These are phyloP conservation scores for Lapara coniferarum DNA, from an alignment of 2,888 invertebrate species.

Conservation along the genomic window DNA sequence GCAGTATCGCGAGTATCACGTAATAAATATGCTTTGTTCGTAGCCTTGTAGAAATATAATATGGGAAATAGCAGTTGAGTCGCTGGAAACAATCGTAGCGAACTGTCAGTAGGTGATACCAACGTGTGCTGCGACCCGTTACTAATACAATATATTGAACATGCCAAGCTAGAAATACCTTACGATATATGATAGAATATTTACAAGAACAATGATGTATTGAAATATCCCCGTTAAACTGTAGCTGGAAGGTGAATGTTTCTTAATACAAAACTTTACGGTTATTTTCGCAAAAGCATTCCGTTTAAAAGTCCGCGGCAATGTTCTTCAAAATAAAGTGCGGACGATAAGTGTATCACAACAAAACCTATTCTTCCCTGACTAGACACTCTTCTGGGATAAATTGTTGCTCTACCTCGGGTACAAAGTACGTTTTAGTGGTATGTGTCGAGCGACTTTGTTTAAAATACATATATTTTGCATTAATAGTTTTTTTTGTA, in stretches of 20 bases:
- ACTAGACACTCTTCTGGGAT: not conserved
- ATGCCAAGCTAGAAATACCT: constrained; percentile 47
- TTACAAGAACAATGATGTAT: constrained; percentile 7
- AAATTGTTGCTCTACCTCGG: not conserved
- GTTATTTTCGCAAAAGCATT: constrained; percentile 13
- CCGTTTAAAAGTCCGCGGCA: constrained; percentile 9
- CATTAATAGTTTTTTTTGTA: not conserved
- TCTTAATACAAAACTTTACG: not conserved
- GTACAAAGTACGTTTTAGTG: constrained; percentile 17
- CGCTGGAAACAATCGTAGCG: constrained; percentile 48
- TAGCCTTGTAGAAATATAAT: constrained; percentile 25
- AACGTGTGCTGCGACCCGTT: constrained; percentile 58
- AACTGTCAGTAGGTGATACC: constrained; percentile 48
- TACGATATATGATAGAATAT: constrained; percentile 31
- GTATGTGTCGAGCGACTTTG: not conserved
- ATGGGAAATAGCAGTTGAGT: constrained; percentile 34
- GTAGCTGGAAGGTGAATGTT: not conserved
- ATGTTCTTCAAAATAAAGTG: constrained; percentile 18
- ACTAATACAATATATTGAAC: constrained; percentile 70
- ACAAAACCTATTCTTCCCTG: constrained; percentile 11
- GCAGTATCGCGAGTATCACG: not conserved
- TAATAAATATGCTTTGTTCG: constrained; percentile 30
- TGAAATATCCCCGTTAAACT: not conserved
- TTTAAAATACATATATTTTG: not conserved
- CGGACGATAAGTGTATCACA: constrained; percentile 18